These are phyloP conservation scores for Eurystomus gularis DNA, from an alignment of 2,113 vertebrate genomes.

Conservation along the genomic window DNA sequence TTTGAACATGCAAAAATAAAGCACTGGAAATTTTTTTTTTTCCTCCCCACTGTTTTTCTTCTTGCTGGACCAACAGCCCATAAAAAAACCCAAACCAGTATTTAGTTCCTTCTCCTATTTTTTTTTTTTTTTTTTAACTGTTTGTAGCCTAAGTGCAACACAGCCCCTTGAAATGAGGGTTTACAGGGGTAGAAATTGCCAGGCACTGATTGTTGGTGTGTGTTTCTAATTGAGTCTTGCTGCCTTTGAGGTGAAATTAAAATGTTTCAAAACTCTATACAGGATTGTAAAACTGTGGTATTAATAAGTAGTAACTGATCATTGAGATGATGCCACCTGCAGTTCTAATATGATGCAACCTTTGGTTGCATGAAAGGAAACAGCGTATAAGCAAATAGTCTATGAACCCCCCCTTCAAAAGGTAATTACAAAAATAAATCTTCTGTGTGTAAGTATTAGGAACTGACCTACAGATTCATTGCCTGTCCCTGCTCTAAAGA, in stretches of 20 bases:
- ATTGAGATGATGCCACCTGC: background rate
- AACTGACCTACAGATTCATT: background rate
- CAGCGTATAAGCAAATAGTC: background rate
- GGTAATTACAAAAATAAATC: background rate
- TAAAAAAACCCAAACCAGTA: background rate
- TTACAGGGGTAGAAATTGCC: background rate
- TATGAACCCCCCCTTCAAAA: background rate
- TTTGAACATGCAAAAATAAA: background rate
- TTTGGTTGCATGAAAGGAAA: background rate
- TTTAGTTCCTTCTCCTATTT: background rate
- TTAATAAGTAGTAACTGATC: background rate
- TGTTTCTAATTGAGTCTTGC: background rate
- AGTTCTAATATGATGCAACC: background rate
- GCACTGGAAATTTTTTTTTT: background rate
- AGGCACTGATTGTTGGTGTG: background rate
- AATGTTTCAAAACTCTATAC: background rate
- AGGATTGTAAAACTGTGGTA: background rate
- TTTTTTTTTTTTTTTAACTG: background rate
- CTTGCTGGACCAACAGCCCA: background rate
- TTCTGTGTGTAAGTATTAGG: background rate
- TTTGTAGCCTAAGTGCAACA: background rate
- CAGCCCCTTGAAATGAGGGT: background rate
- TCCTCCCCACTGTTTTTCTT: background rate
- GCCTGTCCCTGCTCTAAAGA: background rate
- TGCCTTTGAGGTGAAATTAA: background rate